Conservation (phyloP, 2,797 vertebrate species). For the Ficedula albicollis region DNA sequence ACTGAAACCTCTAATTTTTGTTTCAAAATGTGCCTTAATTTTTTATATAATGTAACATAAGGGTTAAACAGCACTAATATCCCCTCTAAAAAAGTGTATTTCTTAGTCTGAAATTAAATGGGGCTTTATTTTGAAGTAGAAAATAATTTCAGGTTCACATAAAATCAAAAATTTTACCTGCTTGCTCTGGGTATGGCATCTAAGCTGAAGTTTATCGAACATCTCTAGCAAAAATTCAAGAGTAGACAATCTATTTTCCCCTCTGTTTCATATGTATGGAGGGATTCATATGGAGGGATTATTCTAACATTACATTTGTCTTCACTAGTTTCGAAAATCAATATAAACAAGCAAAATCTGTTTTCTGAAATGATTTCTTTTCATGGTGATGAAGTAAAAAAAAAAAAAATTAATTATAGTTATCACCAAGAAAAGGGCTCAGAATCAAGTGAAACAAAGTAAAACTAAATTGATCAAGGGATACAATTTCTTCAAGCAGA, state of each 20-base stretch:
- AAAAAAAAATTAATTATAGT: background rate
- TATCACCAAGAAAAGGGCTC: background rate
- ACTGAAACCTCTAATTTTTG: background rate
- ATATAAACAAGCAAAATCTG: background rate
- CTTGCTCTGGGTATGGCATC: background rate
- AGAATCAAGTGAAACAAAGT: background rate
- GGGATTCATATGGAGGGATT: background rate
- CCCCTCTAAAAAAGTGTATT: background rate
- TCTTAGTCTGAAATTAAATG: background rate
- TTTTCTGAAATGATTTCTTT: background rate
- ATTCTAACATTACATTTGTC: background rate
- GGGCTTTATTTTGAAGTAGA: background rate
- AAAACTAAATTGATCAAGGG: background rate
- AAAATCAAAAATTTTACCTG: background rate
- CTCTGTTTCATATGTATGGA: background rate
- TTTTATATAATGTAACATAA: background rate
- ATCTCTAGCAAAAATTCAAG: background rate
- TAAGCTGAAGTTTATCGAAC: background rate
- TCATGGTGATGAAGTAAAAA: background rate
- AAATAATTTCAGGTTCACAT: background rate
- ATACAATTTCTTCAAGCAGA: background rate
- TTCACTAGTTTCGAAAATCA: background rate
- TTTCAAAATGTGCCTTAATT: background rate
- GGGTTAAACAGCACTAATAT: background rate
- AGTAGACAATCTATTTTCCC: background rate